Base-by-base conservation (phyloP, 2,888 invertebrate species). In the Noctua janthe region DNA sequence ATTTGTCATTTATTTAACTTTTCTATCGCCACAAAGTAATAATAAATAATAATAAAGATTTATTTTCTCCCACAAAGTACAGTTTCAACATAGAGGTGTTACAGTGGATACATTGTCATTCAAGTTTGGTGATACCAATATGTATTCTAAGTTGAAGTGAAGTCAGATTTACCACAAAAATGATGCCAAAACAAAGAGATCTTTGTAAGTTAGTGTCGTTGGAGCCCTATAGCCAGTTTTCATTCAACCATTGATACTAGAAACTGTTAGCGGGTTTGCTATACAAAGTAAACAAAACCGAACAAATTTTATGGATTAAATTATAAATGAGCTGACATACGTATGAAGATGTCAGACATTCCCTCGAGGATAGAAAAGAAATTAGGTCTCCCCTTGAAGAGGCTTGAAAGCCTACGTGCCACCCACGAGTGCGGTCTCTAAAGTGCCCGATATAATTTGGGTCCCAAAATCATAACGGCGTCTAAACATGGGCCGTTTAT, bases 371-470 rank as follows among this genome's bases (percentile, higher is more conserved):
- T 84, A 74, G 59, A 67, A 71, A 74, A 62, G 62, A 74, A 83
- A 83, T 83, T 83, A 83, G 71, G 80, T 74, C 39, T 67, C 20
- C 47, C 70, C 84, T 74, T 74, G 59, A 49, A 35, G 49, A 75
- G 10, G 54, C 59, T 67, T 82, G 71, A 82, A 82, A 49, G 62
- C 43, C 29, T 71, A 71, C 82, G 70, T 64, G 49, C 56, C 64
- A 29, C 70, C 69, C 13, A 82, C 56, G 23, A 79, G 73, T 23
- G 73, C n/a, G 64, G 56, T 82, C 47, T 66, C 71, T 11, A 54
- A 72, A 71, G 59, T 82, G 73, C 71, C 49, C 11, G 29, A 79
- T 67, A 62, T 62, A 39, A 67, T 71, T 71, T 83, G 56, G 78
- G 78, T 76, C 15, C 62, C 13, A 56, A 39, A 29, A 59, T 71